Conservation (phyloP, 2,888 invertebrate species). For the Lepeophtheirus nordmannii region DNA sequence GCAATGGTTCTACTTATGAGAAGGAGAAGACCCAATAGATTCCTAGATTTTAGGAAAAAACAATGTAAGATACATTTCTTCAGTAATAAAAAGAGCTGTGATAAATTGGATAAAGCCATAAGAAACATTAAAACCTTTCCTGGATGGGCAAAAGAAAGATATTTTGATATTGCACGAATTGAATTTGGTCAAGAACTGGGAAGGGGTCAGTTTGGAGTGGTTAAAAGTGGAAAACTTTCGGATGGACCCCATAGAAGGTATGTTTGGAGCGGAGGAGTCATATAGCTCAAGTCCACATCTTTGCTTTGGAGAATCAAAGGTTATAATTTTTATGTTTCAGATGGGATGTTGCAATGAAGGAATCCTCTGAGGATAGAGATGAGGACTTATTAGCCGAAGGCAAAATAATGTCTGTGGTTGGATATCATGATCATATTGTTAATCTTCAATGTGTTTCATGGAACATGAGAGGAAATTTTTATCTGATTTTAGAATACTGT, state of each 20-base stretch:
- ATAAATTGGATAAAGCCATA: background rate
- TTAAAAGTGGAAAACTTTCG: constrained; percentile 6
- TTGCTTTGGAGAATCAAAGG: too few relatives aligned
- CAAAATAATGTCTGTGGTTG: background rate
- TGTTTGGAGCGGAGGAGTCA: background rate
- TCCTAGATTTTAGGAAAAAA: background rate
- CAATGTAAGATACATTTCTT: background rate
- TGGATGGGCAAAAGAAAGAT: constrained; percentile 6
- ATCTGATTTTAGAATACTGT: constrained; percentile 12
- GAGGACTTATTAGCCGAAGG: constrained; percentile 1
- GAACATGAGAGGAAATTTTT: background rate
- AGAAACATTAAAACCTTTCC: background rate
- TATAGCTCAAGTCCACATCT: too few relatives aligned
- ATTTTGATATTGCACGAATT: background rate
- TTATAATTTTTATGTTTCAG: background rate
- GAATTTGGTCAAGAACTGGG: constrained; percentile 17
- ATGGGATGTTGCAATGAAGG: constrained; percentile 17
- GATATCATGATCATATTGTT: constrained; percentile 15
- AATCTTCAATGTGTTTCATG: constrained; percentile 11
- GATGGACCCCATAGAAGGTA: background rate
- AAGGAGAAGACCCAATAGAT: background rate
- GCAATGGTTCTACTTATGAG: background rate
- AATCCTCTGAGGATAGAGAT: constrained; percentile 9
- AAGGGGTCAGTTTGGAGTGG: constrained; percentile 8
- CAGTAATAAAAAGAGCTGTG: background rate